phyloP scores from a whole-genome alignment of 2,888 invertebrate genomes.

The Eremobia ochroleuca region DNA sequence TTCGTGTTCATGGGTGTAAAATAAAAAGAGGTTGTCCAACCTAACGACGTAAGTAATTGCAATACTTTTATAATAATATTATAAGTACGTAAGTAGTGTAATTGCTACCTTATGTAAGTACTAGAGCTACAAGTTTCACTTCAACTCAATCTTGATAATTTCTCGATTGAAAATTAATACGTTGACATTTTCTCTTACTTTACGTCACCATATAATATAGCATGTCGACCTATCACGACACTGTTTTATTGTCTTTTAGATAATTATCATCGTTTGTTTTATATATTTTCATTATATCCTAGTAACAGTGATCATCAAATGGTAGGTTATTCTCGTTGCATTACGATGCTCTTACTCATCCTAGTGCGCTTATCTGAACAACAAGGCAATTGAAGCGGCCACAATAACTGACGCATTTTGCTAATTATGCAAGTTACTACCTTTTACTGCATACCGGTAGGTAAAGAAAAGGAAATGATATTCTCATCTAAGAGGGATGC shows the following conservation, averaged over 20 bases:
- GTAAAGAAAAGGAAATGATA: background rate
- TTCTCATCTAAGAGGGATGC: background rate
- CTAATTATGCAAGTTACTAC: slow-evolving; percentile 34
- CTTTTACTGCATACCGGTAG: slow-evolving; percentile 11
- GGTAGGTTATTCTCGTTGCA: slow-evolving; percentile 28
- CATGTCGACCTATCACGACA: background rate
- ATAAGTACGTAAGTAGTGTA: slow-evolving; percentile 7
- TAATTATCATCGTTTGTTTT: slow-evolving; percentile 4
- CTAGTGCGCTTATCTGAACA: slow-evolving; percentile 38
- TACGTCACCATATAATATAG: background rate
- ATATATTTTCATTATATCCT: slow-evolving; percentile 20
- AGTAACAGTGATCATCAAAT: slow-evolving; percentile 9
- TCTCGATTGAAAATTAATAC: slow-evolving; percentile 21
- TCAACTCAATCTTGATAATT: slow-evolving; percentile 9
- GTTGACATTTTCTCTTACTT: slow-evolving; percentile 2
- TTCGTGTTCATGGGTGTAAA: background rate
- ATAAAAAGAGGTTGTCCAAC: background rate
- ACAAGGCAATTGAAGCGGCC: slow-evolving; percentile 40
- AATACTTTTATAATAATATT: slow-evolving; percentile 4
- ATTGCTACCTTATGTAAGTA: slow-evolving; percentile 7
- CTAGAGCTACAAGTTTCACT: slow-evolving; percentile 11
- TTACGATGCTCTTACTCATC: slow-evolving; percentile 50
- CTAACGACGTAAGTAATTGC: background rate
- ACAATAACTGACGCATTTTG: slow-evolving; percentile 32
- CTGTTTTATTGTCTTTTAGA: background rate